Evolutionary conservation across 2,113 vertebrate species (phyloP).

Genomic region (Argyrosomus japonicus): DNA sequence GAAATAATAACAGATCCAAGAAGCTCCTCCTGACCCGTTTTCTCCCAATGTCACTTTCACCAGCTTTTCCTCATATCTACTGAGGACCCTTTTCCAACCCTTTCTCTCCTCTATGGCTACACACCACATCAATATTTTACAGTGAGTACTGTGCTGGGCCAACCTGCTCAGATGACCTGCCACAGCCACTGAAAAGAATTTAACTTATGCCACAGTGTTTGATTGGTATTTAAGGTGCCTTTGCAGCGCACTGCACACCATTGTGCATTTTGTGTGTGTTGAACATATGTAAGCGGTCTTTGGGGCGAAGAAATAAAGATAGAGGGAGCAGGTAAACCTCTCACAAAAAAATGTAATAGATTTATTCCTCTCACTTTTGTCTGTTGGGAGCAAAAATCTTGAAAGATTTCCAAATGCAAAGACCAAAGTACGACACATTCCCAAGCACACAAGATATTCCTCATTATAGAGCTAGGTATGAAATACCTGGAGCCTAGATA

Average conservation of each 20-base stretch:
- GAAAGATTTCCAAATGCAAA: not conserved
- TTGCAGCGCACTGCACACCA: slow-evolving; percentile 15
- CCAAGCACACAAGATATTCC: not conserved
- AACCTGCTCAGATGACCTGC: slow-evolving; percentile 39
- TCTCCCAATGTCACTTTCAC: not conserved
- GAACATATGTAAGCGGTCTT: not conserved
- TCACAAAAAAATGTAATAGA: not conserved
- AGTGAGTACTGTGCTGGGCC: slow-evolving; percentile 33
- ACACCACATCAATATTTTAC: slow-evolving; percentile 62
- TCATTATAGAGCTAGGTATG: not conserved
- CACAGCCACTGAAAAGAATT: slow-evolving; percentile 48
- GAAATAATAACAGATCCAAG: not conserved
- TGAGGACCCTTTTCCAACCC: slow-evolving; percentile 15
- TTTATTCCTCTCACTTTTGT: slow-evolving; percentile 17
- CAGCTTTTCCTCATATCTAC: not conserved
- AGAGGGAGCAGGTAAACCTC: not conserved
- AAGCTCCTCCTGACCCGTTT: not conserved
- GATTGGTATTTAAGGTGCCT: slow-evolving; percentile 49
- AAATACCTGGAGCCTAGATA: not conserved
- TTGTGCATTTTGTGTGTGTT: slow-evolving; percentile 10
- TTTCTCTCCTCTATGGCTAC: slow-evolving; percentile 2
- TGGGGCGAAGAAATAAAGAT: slow-evolving; percentile 13
- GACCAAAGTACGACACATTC: slow-evolving; percentile 21
- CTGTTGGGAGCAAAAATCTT: not conserved
- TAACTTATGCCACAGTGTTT: slow-evolving; percentile 29